phyloP scores from a whole-genome alignment of 2,888 invertebrate genomes.

The Aelia acuminata region DNA sequence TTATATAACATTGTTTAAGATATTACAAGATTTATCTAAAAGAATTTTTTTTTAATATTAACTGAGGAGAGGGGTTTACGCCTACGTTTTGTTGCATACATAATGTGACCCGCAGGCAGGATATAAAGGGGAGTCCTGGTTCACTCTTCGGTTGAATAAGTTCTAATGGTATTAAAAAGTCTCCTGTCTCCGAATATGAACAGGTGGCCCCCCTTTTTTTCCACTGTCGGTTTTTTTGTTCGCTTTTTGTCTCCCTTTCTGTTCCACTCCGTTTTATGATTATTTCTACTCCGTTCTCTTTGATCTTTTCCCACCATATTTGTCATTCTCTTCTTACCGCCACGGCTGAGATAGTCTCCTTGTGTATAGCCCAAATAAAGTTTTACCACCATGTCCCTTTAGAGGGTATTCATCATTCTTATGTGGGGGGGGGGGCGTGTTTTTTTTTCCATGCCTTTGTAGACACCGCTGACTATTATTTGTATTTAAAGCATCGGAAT shows the following conservation, averaged over 20 bases:
- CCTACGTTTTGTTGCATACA: not conserved
- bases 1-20: not conserved
- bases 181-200: slow-evolving; percentile 42
- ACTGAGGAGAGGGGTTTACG: not conserved
- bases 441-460: not conserved
- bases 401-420: slow-evolving; percentile 39
- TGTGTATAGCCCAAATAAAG: slow-evolving; percentile 18
- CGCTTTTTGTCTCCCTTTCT: slow-evolving; percentile 30
- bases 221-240: slow-evolving; percentile 29
- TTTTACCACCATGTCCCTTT: slow-evolving; percentile 27
- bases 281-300: slow-evolving; percentile 51
- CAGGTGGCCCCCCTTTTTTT: slow-evolving; percentile 38
- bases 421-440: not conserved
- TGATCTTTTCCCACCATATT: slow-evolving; percentile 53
- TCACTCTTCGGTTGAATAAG: slow-evolving; percentile 45
- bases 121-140: not conserved
- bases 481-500: slow-evolving; percentile 5
- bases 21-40: not conserved
- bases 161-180: slow-evolving; percentile 55
- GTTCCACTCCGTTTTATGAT: slow-evolving; percentile 42
- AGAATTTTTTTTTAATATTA: not conserved
- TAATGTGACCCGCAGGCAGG: not conserved
- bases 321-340: slow-evolving; percentile 35
- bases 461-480: not conserved
- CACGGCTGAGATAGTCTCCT: not conserved